Percentiles rank a stretch among this genome's conserved stretches.
These are phyloP conservation scores for Ceratosolen solmsi DNA, from an alignment of 1,140 invertebrate genomes.

Conservation along the genomic window DNA sequence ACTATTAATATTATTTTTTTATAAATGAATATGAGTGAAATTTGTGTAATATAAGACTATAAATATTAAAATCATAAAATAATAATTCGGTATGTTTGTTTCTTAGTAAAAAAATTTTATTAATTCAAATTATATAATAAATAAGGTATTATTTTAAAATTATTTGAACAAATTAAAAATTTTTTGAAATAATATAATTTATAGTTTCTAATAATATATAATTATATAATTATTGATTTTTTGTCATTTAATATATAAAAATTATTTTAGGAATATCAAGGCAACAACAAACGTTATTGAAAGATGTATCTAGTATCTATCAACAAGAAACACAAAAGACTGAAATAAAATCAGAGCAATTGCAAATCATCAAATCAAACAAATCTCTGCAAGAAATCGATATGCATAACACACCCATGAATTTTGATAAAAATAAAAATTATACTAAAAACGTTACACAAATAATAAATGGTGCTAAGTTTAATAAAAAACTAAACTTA, in stretches of 20 bases:
- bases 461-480: constrained; percentile 63
- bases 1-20: too few species aligned
- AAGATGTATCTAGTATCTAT: constrained; percentile 1
- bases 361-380: constrained; percentile 7
- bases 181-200: neutral
- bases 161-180: too few species aligned
- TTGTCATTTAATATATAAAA: too few species aligned
- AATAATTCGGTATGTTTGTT: too few species aligned
- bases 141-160: too few species aligned
- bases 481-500: constrained; percentile 59
- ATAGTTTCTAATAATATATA: neutral
- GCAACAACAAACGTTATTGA: constrained; percentile 13
- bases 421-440: constrained; percentile 68
- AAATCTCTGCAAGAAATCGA: constrained; percentile 19
- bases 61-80: too few species aligned
- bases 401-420: constrained; percentile 44
- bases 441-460: constrained; percentile 60
- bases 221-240: too few species aligned
- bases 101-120: too few species aligned
- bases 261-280: constrained; percentile 35
- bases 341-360: constrained; percentile 40
- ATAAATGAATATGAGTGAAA: too few species aligned
- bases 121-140: too few species aligned
- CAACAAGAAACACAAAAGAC: constrained; percentile 45
- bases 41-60: too few species aligned